A percentile compares a stretch with the other conserved stretches of the same genome.
phyloP scores from a whole-genome alignment of 2,113 vertebrate species.

The Rhinoderma darwinii region DNA sequence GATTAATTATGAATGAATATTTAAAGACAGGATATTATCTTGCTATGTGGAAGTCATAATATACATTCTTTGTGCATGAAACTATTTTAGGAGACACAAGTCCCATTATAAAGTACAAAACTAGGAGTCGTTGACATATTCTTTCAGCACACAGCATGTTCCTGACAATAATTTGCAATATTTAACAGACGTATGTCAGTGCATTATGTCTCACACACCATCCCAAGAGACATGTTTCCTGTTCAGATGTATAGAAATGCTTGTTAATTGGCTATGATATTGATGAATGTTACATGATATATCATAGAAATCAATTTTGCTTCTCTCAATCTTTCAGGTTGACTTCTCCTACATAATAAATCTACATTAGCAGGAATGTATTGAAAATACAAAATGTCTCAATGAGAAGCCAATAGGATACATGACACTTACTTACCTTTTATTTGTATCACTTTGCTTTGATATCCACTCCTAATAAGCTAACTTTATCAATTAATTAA shows the following conservation, averaged over 20 bases:
- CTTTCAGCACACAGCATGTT: conserved; percentile 3
- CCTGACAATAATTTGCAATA: conserved; percentile 56
- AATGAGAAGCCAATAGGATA: neutral
- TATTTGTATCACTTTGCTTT: neutral
- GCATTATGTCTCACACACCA: conserved; percentile 49
- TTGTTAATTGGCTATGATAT: conserved; percentile 58
- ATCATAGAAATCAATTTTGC: conserved; percentile 55
- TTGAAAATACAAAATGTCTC: neutral
- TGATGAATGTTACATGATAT: conserved; percentile 68
- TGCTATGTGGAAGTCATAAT: neutral
- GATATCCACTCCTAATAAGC: neutral
- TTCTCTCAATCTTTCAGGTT: conserved; percentile 46
- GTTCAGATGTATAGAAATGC: conserved; percentile 53
- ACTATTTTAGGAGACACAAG: neutral
- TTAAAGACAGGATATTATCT: neutral
- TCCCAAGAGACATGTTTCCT: conserved; percentile 53
- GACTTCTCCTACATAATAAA: conserved; percentile 64
- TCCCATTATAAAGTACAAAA: neutral
- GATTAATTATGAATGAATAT: neutral
- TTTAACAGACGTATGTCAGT: conserved; percentile 29
- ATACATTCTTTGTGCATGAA: neutral
- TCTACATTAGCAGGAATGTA: conserved; percentile 64
- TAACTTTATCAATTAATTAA: neutral
- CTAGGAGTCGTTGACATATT: conserved; percentile 17
- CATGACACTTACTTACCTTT: neutral